Base-by-base conservation (phyloP, 2,797 vertebrate species). In the Crocodylus rhombifer region DNA sequence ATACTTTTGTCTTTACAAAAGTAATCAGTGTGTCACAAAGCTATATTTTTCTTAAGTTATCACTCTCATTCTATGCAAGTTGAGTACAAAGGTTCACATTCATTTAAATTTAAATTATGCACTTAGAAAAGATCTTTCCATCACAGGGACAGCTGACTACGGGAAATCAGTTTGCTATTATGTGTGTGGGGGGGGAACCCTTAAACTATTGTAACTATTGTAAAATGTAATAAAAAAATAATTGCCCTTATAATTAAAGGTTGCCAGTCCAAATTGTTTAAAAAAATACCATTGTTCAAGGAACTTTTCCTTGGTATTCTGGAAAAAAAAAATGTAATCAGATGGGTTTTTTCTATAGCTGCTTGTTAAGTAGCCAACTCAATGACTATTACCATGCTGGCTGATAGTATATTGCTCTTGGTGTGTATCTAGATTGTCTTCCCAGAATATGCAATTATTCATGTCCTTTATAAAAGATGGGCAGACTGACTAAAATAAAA, bases 21-120 rank as follows among this genome's bases (percentile, higher is more conserved):
- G 93, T 86, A 96, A 97, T 93, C 93, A 92, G 67, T 51, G 76
- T 94, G 85, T 91, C 94, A 95, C 63, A 95, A 95, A 93, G 91
- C 92, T 90, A n/a, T 94, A 94, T 94, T 95, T 93, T 94, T 76
- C 84, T 88, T 62, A 88, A 95, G 91, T 90, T 93, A 96, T 86
- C 60, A 26, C n/a, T 88, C 17, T 5, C 30, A 78, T 55, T 61
- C 85, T 94, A 85, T 60, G 57, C 81, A 88, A 93, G 80, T 63
- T 21, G 63, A 93, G 80, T 73, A 96, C 82, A 97, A 93, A 94
- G 92, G 94, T 96, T 94, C 94, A n/a, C 83, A 91, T 96, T 94
- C 82, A 95, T 96, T 96, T 95, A 92, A 95, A 96, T 95, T 92
- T 87, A 94, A 89, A 95, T 94, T 90, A 94, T 82, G 84, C 81